A percentile compares a stretch with the other conserved stretches of the same genome.
Conservation (phyloP, 2,113 vertebrate genomes). For the Notarius lentiginosus region DNA sequence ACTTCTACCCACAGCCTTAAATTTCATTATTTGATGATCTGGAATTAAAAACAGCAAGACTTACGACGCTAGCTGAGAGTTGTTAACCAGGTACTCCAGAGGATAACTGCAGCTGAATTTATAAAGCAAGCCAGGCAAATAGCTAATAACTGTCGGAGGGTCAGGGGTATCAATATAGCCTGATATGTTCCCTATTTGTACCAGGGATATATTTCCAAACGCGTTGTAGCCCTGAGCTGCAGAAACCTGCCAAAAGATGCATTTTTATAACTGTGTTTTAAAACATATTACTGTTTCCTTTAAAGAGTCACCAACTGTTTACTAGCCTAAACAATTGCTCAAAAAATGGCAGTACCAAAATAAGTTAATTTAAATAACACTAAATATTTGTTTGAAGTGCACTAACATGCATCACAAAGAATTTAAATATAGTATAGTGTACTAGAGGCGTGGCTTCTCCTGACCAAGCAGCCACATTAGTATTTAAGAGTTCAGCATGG, state of each 20-base stretch:
- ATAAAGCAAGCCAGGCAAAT: constrained; percentile 92
- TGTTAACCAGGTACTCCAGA: constrained; percentile 96
- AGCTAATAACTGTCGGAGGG: constrained; percentile 93
- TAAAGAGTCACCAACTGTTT: background rate
- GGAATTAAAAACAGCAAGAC: constrained; percentile 59
- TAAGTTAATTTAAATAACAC: background rate
- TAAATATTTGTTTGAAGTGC: background rate
- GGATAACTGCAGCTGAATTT: constrained; percentile 98
- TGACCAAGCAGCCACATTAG: background rate
- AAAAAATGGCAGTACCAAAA: background rate
- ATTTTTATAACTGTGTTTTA: background rate
- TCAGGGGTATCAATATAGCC: constrained; percentile 96
- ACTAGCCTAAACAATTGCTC: background rate
- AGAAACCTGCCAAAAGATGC: constrained; percentile 78
- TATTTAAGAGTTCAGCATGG: constrained; percentile 7
- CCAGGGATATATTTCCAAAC: constrained; percentile 87
- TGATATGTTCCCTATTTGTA: constrained; percentile 94
- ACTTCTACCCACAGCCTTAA: background rate
- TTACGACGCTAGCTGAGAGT: constrained; percentile 95
- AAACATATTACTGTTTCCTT: background rate
- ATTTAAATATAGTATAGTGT: background rate
- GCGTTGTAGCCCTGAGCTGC: constrained; percentile 83
- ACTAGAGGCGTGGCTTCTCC: background rate
- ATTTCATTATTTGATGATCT: background rate
- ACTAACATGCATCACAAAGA: background rate